Conservation (phyloP, 2,888 invertebrate species). For the Pemphredon lugubris region DNA sequence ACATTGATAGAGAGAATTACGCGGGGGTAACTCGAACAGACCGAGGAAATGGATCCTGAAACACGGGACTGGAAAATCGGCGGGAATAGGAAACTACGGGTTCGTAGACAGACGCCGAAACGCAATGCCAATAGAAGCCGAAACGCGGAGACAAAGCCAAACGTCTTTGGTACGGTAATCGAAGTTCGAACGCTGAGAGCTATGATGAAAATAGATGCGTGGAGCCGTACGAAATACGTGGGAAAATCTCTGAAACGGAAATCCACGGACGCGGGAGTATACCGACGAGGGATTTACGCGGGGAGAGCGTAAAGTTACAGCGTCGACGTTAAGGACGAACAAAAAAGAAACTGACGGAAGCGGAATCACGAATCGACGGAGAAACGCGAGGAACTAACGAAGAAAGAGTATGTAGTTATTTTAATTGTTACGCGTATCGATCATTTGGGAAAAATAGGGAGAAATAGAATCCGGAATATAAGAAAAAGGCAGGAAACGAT, state of each 20-base stretch:
- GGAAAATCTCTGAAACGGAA: not conserved
- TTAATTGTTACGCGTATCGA: too few species aligned
- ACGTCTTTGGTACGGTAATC: constrained; percentile 29
- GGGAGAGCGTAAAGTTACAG: not conserved
- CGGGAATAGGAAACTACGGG: not conserved
- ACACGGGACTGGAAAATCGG: not conserved
- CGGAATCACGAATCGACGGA: too few species aligned
- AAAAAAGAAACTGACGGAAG: too few species aligned
- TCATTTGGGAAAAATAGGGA: too few species aligned
- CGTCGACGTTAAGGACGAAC: too few species aligned
- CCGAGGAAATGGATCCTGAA: constrained; percentile 14
- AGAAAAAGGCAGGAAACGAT: too few species aligned
- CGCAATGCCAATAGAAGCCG: constrained; percentile 41
- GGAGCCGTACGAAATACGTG: not conserved
- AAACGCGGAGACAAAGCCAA: constrained; percentile 42
- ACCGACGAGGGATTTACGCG: not conserved
- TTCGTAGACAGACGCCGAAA: constrained; percentile 22
- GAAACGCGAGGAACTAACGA: too few species aligned
- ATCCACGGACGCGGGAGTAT: not conserved
- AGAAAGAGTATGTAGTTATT: too few species aligned
- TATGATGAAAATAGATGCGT: not conserved
- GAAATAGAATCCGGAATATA: too few species aligned
- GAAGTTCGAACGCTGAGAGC: constrained; percentile 13
- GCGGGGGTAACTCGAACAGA: not conserved
- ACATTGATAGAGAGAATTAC: constrained; percentile 25